Percentiles rank a stretch among this genome's conserved stretches.
Evolutionary conservation across 2,113 vertebrate genomes (phyloP).

Genomic region (Eulemur macaco): DNA sequence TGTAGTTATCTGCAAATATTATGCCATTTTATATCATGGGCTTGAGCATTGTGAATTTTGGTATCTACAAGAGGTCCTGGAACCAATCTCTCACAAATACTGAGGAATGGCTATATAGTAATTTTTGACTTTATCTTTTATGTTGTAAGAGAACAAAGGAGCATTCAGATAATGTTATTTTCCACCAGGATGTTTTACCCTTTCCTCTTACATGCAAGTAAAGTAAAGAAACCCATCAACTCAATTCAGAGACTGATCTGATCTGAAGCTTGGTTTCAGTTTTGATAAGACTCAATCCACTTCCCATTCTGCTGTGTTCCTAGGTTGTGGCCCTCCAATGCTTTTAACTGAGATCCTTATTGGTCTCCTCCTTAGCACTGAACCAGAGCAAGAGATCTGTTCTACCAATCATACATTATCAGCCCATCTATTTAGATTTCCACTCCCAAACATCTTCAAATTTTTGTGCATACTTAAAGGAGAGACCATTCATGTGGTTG

Average conservation of each 20-base stretch:
- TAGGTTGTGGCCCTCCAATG: background rate
- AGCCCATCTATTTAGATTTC: background rate
- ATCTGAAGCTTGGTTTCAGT: background rate
- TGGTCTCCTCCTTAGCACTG: background rate
- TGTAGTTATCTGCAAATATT: background rate
- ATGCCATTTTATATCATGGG: background rate
- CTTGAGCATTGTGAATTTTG: background rate
- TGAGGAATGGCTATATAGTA: background rate
- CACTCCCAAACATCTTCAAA: background rate
- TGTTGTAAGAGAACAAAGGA: background rate
- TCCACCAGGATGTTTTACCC: background rate
- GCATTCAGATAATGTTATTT: background rate
- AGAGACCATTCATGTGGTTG: background rate
- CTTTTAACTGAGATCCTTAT: background rate
- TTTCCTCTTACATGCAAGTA: background rate
- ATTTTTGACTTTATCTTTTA: background rate
- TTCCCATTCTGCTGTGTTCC: background rate
- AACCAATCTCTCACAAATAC: background rate
- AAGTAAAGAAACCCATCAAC: background rate
- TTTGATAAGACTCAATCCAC: background rate
- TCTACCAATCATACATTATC: background rate
- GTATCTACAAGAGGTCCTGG: background rate
- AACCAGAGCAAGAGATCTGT: background rate
- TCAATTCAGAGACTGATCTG: background rate
- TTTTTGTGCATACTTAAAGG: background rate